phyloP scores from a whole-genome alignment of 1,140 invertebrate genomes.

The Nephila pilipes region DNA sequence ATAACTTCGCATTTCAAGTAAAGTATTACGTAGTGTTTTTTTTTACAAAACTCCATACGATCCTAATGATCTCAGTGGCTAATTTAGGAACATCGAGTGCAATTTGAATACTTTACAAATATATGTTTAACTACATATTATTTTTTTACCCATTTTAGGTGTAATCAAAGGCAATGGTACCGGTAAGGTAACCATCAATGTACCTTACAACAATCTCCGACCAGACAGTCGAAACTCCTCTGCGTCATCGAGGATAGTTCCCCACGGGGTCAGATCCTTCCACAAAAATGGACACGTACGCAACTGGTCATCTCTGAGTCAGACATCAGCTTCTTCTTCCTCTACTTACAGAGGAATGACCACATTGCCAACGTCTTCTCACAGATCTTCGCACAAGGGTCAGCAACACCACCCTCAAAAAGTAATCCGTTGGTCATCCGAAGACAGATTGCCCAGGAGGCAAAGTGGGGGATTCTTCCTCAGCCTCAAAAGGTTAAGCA shows the following conservation, averaged over 20 bases:
- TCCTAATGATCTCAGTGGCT: too few relatives aligned
- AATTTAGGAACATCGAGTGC: too few relatives aligned
- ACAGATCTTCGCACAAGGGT: background rate
- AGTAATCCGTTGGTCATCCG: slow-evolving; percentile 74
- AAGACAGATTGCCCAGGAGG: slow-evolving; percentile 48
- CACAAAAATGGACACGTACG: slow-evolving; percentile 63
- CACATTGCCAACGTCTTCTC: slow-evolving; percentile 33
- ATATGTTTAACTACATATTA: background rate
- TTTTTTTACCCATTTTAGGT: background rate
- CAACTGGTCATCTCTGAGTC: slow-evolving; percentile 73
- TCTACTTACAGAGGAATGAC: slow-evolving; percentile 3
- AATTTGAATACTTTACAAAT: background rate
- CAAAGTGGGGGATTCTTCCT: slow-evolving; percentile 55
- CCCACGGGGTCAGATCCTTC: slow-evolving; percentile 55
- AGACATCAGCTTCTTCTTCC: slow-evolving; percentile 57
- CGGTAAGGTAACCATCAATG: slow-evolving; percentile 68
- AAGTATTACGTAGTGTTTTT: too few relatives aligned
- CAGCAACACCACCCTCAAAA: slow-evolving; percentile 44
- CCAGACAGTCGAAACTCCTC: slow-evolving; percentile 64
- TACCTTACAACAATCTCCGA: slow-evolving; percentile 24
- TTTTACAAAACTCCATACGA: too few relatives aligned
- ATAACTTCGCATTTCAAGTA: too few relatives aligned
- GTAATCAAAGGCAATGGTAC: slow-evolving; percentile 71
- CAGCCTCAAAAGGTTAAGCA: slow-evolving; percentile 73
- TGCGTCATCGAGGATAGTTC: slow-evolving; percentile 43